Evolutionary conservation across 2,113 vertebrate genomes (phyloP).

Genomic region (Otis tarda): DNA sequence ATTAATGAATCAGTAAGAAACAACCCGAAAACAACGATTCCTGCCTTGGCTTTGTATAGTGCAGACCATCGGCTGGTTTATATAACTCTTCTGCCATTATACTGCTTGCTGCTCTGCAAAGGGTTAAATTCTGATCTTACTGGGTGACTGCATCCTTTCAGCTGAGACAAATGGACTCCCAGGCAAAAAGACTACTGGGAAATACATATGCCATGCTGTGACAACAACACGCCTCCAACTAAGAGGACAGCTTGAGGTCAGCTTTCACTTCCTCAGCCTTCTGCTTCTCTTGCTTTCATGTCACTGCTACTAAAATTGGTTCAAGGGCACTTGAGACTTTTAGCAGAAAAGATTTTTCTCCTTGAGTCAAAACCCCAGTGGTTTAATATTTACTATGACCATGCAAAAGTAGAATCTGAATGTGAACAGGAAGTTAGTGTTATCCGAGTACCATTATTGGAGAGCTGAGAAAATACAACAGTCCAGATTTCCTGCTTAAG

Average conservation of each 20-base stretch:
- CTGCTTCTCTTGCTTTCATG: slow-evolving; percentile 28
- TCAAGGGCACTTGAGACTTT: slow-evolving; percentile 50
- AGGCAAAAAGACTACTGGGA: slow-evolving; percentile 41
- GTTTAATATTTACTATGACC: not conserved
- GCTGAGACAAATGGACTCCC: slow-evolving; percentile 27
- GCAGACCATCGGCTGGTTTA: not conserved
- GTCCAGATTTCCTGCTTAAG: slow-evolving; percentile 38
- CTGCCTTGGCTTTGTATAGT: not conserved
- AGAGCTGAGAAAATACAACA: slow-evolving; percentile 14
- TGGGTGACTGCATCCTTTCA: slow-evolving; percentile 3
- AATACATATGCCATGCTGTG: slow-evolving; percentile 11
- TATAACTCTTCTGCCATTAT: not conserved
- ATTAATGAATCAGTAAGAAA: not conserved
- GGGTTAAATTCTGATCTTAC: slow-evolving; percentile 27
- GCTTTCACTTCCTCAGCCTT: slow-evolving; percentile 33
- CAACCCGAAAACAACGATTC: not conserved
- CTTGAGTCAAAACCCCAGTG: not conserved
- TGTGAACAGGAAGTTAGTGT: not conserved
- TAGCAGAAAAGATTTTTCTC: not conserved
- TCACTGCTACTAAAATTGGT: slow-evolving; percentile 4
- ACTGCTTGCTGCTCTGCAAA: not conserved
- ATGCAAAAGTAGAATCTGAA: not conserved
- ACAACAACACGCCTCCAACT: slow-evolving; percentile 25
- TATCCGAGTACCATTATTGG: not conserved
- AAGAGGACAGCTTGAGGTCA: slow-evolving; percentile 24